Base-by-base conservation (phyloP, 2,113 vertebrate genomes). In the Brevimyrus niger region DNA sequence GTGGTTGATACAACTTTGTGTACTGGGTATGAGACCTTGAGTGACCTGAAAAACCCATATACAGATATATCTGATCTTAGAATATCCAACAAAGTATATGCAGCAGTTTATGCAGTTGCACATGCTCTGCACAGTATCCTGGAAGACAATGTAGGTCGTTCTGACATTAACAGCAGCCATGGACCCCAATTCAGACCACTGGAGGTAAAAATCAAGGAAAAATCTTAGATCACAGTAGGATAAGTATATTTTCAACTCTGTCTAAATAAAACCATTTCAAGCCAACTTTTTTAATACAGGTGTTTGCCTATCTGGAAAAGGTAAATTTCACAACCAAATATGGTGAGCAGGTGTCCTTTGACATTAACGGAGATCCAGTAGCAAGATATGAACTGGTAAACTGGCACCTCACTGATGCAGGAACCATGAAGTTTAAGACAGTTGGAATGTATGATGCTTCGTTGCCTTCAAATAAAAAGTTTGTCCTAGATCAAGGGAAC, bases 371-470 rank as follows among this genome's bases (percentile, higher is more conserved):
- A 58, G 91, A 91, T 51, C 80, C 90, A 35, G 65, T 89, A 4
- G 89, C 89, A 82, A 83, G 89, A 82, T 91, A 91, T 31, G 89
- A 91, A 42, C 53, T 91, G 35, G 86, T 91, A n/a, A 91, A 91
- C 91, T 91, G 91, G 91, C 88, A 89, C n/a, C 69, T 46, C 35
- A 31, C 35, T 80, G 47, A 87, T 2, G 50, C 42, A 13, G 58
- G 87, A 2, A 38, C 38, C 17, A 13, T 91, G 89, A 35, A 91
- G 61, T 93, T 93, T 91, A 87, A 87, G 23, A 42, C 89, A 38
- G 92, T 94, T 35, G 93, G 93, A 13, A 2, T 89, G 42, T 94
- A 92, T 91, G 93, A 94, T 80, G 90, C 91, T 1, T 92, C 93
- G 1, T 55, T 92, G 17, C 55, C 91, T 65, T 17, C 42, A 21